Conservation (phyloP, 1,140 invertebrate genomes). For the Trachymyrmex cornetzi region DNA sequence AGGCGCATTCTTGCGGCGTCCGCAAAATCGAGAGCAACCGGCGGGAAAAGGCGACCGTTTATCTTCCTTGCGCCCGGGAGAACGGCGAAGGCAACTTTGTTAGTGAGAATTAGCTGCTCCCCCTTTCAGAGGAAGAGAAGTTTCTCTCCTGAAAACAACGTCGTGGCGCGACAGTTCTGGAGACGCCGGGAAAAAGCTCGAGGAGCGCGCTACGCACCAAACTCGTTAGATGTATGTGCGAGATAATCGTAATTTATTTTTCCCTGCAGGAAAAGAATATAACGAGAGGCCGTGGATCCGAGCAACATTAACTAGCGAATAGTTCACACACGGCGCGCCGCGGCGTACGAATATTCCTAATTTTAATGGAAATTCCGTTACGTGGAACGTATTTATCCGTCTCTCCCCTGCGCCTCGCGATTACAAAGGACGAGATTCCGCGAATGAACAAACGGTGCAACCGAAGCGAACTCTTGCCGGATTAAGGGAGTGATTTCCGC, state of each 20-base stretch:
- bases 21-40: slow-evolving; percentile 50
- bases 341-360: slow-evolving; percentile 21
- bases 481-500: slow-evolving; percentile 66
- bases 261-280: background rate
- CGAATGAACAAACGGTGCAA: slow-evolving; percentile 46
- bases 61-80: slow-evolving; percentile 39
- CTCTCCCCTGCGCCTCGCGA: background rate
- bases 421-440: slow-evolving; percentile 58
- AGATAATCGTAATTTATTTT: slow-evolving; percentile 46
- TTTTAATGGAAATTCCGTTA: slow-evolving; percentile 49
- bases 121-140: slow-evolving; percentile 18
- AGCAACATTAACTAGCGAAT: background rate
- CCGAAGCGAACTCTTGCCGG: slow-evolving; percentile 59
- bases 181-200: background rate
- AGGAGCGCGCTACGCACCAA: background rate
- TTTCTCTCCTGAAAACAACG: slow-evolving; percentile 48
- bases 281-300: background rate
- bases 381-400: slow-evolving; percentile 22
- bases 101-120: slow-evolving; percentile 43
- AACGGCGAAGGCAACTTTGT: slow-evolving; percentile 34
- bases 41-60: slow-evolving; percentile 50
- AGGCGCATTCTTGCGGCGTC: slow-evolving; percentile 35
- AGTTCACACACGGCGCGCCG: background rate
- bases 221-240: slow-evolving; percentile 9
- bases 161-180: slow-evolving; percentile 42